phyloP scores from a whole-genome alignment of 2,888 invertebrate species.

The Leptothorax acervorum region DNA sequence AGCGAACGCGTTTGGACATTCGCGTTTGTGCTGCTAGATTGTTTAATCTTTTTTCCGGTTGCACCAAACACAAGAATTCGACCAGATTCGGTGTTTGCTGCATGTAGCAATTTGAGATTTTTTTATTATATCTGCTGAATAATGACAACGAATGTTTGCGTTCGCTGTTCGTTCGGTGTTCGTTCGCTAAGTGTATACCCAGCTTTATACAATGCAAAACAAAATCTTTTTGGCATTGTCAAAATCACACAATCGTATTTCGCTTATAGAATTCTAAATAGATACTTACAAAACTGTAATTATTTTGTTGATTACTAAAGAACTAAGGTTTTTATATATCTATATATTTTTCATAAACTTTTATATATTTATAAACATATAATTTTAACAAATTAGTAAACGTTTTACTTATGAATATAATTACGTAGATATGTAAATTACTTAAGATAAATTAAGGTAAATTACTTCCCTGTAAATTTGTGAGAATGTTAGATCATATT shows the following conservation, averaged over 20 bases:
- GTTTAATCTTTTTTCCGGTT: too few relatives aligned
- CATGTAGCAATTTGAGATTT: too few relatives aligned
- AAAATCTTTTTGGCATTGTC: background rate
- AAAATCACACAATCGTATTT: background rate
- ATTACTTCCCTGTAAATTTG: background rate
- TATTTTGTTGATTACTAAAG: background rate
- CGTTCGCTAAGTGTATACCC: too few relatives aligned
- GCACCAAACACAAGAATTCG: too few relatives aligned
- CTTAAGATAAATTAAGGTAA: background rate
- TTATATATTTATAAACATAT: background rate
- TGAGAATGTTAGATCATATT: slow-evolving; percentile 20
- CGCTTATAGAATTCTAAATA: background rate
- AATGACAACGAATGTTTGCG: too few relatives aligned
- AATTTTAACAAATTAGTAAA: background rate
- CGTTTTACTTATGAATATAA: background rate
- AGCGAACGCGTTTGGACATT: too few relatives aligned
- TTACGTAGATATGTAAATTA: too few relatives aligned
- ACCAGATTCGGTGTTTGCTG: too few relatives aligned
- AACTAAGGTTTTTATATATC: background rate
- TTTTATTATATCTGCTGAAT: too few relatives aligned
- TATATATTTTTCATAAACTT: background rate
- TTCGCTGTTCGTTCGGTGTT: too few relatives aligned
- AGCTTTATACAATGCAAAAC: background rate
- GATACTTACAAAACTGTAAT: background rate
- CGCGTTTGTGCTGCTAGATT: too few relatives aligned